Conservation (phyloP, 2,797 vertebrate genomes). For the Mormyrus hasselquistii region DNA sequence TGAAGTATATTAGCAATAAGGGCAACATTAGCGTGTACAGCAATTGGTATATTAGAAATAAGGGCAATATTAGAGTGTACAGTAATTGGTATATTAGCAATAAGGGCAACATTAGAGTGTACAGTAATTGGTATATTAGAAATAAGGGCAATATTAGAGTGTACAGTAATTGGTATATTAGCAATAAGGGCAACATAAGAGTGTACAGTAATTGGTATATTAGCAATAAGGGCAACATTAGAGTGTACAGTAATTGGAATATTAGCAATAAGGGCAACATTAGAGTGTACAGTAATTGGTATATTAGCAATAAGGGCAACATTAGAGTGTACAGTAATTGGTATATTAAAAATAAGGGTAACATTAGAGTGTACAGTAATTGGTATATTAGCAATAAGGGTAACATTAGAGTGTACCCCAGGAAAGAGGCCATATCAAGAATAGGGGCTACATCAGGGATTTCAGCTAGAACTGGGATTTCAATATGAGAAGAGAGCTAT, state of each 20-base stretch:
- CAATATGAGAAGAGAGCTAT: not conserved
- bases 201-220: too few species aligned
- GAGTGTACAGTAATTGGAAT: not conserved
- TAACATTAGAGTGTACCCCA: not conserved
- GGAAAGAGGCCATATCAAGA: not conserved
- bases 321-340: not conserved
- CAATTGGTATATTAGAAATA: not conserved
- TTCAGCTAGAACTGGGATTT: not conserved
- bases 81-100: too few species aligned
- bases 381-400: not conserved
- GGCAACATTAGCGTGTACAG: not conserved
- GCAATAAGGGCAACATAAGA: not conserved
- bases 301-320: not conserved
- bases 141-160: too few species aligned
- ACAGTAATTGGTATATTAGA: too few species aligned
- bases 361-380: not conserved
- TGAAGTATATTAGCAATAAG: not conserved
- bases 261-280: not conserved
- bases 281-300: not conserved
- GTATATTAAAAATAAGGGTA: too few species aligned
- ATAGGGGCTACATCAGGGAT: not conserved
- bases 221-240: too few species aligned
- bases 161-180: not conserved
- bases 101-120: too few species aligned
- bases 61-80: too few species aligned